Conservation (phyloP, 2,113 vertebrate species). For the Petrocephalus zakoni region DNA sequence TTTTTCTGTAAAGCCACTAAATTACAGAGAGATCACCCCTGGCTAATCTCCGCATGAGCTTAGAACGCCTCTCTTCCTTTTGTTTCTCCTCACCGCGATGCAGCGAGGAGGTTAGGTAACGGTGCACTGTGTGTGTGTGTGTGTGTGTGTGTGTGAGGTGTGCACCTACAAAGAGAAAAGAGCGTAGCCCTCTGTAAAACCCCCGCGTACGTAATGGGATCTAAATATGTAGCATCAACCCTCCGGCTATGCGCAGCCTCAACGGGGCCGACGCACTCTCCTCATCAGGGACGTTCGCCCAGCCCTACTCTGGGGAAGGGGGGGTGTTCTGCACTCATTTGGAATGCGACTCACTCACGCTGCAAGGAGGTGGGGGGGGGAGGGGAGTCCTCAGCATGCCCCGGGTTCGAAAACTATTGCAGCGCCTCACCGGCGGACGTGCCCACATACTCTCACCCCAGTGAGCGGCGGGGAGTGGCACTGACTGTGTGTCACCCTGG, state of each 20-base stretch:
- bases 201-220: background rate
- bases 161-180: background rate
- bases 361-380: background rate
- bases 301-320: background rate
- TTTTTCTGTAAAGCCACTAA: background rate
- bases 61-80: background rate
- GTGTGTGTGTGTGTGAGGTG: background rate
- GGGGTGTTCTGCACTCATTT: background rate
- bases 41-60: background rate
- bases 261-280: background rate
- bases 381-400: background rate
- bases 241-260: background rate
- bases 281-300: too few species aligned
- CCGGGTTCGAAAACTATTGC: background rate
- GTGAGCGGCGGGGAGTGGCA: background rate
- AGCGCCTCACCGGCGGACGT: background rate
- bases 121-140: background rate
- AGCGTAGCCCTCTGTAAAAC: background rate
- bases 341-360: background rate
- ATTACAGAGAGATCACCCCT: background rate
- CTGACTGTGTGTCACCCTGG: background rate
- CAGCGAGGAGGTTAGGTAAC: background rate
- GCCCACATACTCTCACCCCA: background rate
- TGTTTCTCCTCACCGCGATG: background rate
- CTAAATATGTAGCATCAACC: background rate